Conservation (phyloP, 2,888 invertebrate genomes). For the Oxystoma pomonae region DNA sequence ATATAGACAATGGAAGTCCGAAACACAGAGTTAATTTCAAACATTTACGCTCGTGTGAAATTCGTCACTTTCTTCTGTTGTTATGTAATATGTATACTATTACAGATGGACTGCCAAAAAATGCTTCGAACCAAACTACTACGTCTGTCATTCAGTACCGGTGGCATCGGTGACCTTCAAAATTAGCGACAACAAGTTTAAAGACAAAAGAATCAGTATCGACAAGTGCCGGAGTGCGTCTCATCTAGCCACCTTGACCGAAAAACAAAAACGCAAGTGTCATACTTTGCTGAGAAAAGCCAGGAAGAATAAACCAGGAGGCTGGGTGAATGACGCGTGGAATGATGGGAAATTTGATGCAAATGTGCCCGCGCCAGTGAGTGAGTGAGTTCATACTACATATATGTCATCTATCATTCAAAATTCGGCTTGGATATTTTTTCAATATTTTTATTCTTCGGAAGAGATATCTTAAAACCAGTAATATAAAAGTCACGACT, state of each 20-base stretch:
- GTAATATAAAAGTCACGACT: too few species aligned
- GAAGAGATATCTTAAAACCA: too few species aligned
- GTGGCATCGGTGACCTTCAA: slow-evolving; percentile 27
- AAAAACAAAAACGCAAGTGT: slow-evolving; percentile 28
- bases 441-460: too few species aligned
- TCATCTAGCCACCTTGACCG: slow-evolving; percentile 3
- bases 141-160: slow-evolving; percentile 56
- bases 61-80: too few species aligned
- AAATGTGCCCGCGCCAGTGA: slow-evolving; percentile 26
- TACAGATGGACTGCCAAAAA: slow-evolving; percentile 61
- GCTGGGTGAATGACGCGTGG: not conserved
- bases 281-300: slow-evolving; percentile 24
- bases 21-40: too few species aligned
- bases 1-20: too few species aligned
- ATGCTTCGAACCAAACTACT: slow-evolving; percentile 59
- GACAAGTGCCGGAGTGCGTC: slow-evolving; percentile 29
- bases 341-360: slow-evolving; percentile 1
- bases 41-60: too few species aligned
- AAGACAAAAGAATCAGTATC: slow-evolving; percentile 26
- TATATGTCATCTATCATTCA: too few species aligned
- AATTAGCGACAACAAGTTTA: slow-evolving; percentile 22
- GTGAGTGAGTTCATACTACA: slow-evolving; percentile 23
- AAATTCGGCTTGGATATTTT: too few species aligned
- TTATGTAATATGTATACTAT: too few species aligned
- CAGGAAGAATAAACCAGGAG: not conserved